phyloP scores from a whole-genome alignment of 2,888 invertebrate genomes.

The Amphiduros pacificus region DNA sequence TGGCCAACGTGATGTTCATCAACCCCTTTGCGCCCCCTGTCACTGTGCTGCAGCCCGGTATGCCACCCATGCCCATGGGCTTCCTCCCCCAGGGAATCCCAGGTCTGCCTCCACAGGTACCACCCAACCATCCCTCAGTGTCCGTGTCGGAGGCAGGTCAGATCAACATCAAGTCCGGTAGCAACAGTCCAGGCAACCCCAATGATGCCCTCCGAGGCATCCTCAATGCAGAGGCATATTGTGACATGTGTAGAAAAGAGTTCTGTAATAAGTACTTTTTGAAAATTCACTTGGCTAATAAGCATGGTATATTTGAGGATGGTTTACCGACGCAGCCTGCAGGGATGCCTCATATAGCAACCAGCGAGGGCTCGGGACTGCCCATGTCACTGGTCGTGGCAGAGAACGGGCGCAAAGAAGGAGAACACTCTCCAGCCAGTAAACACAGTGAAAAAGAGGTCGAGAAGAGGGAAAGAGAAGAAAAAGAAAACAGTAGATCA shows the following conservation, averaged over 20 bases:
- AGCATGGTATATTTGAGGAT: constrained; percentile 48
- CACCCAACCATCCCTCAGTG: constrained; percentile 24
- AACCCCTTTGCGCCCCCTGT: constrained; percentile 58
- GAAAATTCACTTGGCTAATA: constrained; percentile 57
- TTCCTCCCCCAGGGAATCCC: constrained; percentile 8
- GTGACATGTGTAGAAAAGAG: constrained; percentile 79
- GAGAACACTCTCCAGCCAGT: too few relatives aligned
- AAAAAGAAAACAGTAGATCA: neutral
- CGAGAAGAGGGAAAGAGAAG: neutral
- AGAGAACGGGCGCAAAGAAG: neutral
- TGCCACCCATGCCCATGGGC: constrained; percentile 5
- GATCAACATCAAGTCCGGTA: constrained; percentile 3
- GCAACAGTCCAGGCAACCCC: constrained; percentile 2
- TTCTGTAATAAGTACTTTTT: constrained; percentile 57
- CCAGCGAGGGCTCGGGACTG: neutral
- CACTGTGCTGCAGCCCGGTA: constrained; percentile 32
- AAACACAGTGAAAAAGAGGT: neutral
- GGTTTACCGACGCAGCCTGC: constrained; percentile 13
- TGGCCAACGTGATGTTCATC: constrained; percentile 56
- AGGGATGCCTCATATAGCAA: neutral
- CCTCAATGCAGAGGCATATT: constrained; percentile 71
- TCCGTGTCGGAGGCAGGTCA: constrained; percentile 21
- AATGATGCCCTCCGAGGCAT: neutral
- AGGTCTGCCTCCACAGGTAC: constrained; percentile 13
- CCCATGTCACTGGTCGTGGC: neutral